phyloP scores from a whole-genome alignment of 2,888 invertebrate genomes.

The Eulithis testata region DNA sequence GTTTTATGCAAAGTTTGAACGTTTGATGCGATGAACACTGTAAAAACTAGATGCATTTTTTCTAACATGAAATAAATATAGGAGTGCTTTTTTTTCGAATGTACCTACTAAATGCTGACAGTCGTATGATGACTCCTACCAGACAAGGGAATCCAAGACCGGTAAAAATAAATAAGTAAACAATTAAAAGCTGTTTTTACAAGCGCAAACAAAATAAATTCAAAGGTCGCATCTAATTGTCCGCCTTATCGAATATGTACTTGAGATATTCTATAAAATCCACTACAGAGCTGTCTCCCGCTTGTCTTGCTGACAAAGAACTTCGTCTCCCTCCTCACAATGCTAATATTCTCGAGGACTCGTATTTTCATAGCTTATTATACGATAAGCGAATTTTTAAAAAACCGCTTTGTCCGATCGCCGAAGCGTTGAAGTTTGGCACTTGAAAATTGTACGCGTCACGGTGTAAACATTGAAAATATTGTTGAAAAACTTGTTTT shows the following conservation, averaged over 20 bases:
- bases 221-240: conserved; percentile 29
- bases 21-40: no score
- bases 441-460: conserved; percentile 33
- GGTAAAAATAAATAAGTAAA: no score
- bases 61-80: no score
- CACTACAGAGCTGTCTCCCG: conserved; percentile 46
- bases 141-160: no score
- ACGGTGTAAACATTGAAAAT: conserved; percentile 28
- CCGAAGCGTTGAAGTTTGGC: conserved; percentile 26
- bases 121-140: no score
- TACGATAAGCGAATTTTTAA: conserved; percentile 36
- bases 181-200: background rate
- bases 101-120: no score
- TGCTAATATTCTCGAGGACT: conserved; percentile 53
- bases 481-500: conserved; percentile 27
- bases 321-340: conserved; percentile 46
- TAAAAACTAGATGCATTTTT: no score
- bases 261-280: conserved; percentile 48
- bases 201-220: conserved; percentile 14
- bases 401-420: conserved; percentile 29
- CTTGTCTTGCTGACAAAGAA: conserved; percentile 54
- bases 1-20: no score
- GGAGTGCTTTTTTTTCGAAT: no score
- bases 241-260: conserved; percentile 48
- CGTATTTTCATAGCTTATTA: conserved; percentile 45